Percentiles rank a stretch among this genome's conserved stretches.
Evolutionary conservation across 1,140 invertebrate genomes (phyloP).

Genomic region (Microvelia longipes): DNA sequence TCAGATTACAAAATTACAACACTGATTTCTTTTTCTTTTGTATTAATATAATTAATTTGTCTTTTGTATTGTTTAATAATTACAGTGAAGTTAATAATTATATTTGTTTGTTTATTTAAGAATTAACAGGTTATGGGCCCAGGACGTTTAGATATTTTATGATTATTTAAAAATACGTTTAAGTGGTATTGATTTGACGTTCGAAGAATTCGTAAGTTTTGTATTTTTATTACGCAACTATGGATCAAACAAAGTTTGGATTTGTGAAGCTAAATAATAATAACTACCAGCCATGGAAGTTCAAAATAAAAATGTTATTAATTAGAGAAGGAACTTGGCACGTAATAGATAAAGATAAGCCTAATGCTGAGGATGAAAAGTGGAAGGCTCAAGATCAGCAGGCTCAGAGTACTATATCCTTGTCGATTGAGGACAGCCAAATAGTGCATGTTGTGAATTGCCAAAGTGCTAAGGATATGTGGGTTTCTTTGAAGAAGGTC

Average conservation of each 20-base stretch:
- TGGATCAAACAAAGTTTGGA: too few species aligned
- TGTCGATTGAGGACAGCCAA: neutral
- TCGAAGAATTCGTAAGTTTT: too few species aligned
- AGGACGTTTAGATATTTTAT: too few species aligned
- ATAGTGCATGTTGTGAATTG: neutral
- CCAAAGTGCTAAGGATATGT: neutral
- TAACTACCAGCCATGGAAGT: neutral
- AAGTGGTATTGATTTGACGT: too few species aligned
- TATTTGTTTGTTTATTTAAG: too few species aligned
- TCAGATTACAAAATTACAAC: neutral
- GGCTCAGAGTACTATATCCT: neutral
- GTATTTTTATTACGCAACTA: too few species aligned
- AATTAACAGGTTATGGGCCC: too few species aligned
- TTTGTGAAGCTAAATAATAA: neutral
- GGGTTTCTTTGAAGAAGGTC: neutral
- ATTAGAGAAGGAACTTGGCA: neutral
- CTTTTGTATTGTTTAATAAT: too few species aligned
- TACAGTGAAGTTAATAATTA: too few species aligned
- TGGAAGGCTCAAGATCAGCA: neutral
- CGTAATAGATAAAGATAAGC: neutral
- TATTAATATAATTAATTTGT: too few species aligned
- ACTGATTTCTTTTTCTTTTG: too few species aligned
- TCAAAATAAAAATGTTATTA: neutral
- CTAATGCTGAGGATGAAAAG: neutral
- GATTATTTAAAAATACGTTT: too few species aligned